A percentile compares a stretch with the other conserved stretches of the same genome.
phyloP scores from a whole-genome alignment of 2,113 vertebrate species.

The Alosa alosa region DNA sequence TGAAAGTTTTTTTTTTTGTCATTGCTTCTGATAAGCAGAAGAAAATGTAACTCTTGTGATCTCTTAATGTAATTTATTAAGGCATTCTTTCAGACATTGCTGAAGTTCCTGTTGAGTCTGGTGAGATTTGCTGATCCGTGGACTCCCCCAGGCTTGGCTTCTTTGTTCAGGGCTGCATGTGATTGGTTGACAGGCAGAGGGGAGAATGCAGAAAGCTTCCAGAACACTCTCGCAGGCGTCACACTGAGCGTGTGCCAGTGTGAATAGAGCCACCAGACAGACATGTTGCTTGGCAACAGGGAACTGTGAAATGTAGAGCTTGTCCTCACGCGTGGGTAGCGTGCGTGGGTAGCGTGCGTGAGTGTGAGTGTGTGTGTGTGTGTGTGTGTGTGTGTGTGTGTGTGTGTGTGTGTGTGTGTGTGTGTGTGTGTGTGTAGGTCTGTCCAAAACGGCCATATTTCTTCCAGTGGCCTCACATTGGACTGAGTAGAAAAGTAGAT shows the following conservation, averaged over 20 bases:
- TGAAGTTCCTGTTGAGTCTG: no score
- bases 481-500: no score
- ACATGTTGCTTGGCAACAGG: conserved; percentile 65
- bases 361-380: background rate
- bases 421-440: no score
- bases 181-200: conserved; percentile 13
- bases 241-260: conserved; percentile 26
- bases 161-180: conserved; percentile 25
- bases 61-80: no score
- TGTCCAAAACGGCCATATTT: no score
- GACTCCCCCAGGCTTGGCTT: background rate
- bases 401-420: background rate
- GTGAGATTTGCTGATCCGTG: background rate
- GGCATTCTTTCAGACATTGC: no score
- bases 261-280: conserved; percentile 36
- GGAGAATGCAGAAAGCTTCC: conserved; percentile 20
- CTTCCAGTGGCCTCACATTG: no score
- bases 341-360: conserved; percentile 43
- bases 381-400: conserved; percentile 22
- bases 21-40: no score
- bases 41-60: no score
- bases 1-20: no score
- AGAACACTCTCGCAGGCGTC: conserved; percentile 18
- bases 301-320: conserved; percentile 61
- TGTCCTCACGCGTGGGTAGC: conserved; percentile 51